A percentile compares a stretch with the other conserved stretches of the same genome.
These are phyloP conservation scores for Rhingia rostrata DNA, from an alignment of 2,888 invertebrate genomes.

Conservation along the genomic window DNA sequence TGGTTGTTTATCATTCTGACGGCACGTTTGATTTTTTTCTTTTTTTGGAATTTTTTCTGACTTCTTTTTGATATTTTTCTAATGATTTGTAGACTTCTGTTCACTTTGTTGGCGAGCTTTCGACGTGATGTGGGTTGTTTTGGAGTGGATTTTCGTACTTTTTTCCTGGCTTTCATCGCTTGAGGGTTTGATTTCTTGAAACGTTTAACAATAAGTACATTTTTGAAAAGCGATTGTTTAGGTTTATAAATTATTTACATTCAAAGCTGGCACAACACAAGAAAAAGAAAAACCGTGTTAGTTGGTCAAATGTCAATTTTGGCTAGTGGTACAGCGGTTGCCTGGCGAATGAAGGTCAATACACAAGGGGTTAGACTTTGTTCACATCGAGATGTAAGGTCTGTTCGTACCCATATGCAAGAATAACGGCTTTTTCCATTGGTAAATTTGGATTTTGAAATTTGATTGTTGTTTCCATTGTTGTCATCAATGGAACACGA, in stretches of 20 bases:
- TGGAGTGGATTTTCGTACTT: not conserved
- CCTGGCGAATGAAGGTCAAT: no score
- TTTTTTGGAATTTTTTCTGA: not conserved
- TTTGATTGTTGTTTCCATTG: no score
- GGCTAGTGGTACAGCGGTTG: no score
- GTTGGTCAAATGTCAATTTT: no score
- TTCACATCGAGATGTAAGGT: no score
- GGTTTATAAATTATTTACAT: not conserved
- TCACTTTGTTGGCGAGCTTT: not conserved
- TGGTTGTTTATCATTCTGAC: conserved; percentile 9
- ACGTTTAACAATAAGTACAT: not conserved
- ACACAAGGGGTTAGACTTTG: no score
- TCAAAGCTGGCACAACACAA: not conserved
- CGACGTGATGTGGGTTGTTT: not conserved
- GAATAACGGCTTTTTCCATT: no score
- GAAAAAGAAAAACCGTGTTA: no score
- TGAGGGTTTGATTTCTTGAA: not conserved
- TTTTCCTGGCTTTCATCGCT: conserved; percentile 24
- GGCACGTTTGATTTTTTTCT: not conserved
- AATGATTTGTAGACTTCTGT: not conserved
- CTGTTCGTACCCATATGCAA: no score
- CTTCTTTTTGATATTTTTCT: not conserved
- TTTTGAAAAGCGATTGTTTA: no score
- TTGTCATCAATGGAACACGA: no score
- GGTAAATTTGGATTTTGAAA: no score